These are phyloP conservation scores for Limnephilus lunatus DNA, from an alignment of 2,888 invertebrate genomes.

Conservation along the genomic window DNA sequence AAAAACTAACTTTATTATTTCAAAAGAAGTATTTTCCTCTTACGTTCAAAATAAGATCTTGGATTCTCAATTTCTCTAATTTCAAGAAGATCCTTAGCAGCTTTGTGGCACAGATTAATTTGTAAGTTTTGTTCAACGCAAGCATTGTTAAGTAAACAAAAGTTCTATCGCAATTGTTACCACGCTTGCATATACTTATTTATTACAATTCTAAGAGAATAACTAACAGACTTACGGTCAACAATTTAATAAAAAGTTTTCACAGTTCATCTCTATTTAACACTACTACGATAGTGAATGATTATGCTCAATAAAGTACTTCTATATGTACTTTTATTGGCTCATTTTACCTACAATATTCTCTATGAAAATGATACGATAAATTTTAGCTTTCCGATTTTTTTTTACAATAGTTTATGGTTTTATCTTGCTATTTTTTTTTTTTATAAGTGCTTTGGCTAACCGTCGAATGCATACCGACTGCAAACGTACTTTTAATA, in stretches of 20 bases:
- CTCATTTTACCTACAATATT: neutral
- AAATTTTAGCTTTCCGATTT: neutral
- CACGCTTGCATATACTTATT: neutral
- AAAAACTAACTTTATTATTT: conserved; percentile 33
- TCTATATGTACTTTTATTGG: neutral
- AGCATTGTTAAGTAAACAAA: neutral
- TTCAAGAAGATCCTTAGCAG: conserved; percentile 24
- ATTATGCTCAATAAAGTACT: neutral
- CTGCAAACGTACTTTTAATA: neutral
- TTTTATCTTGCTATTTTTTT: too few relatives aligned
- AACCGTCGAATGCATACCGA: neutral
- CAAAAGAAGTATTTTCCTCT: conserved; percentile 35
- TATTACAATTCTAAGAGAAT: neutral
- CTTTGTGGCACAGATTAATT: conserved; percentile 13
- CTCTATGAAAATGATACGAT: neutral
- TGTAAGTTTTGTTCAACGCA: neutral
- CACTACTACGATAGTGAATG: neutral
- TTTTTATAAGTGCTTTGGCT: neutral
- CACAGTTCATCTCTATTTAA: neutral
- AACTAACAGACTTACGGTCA: neutral
- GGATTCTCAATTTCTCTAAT: conserved; percentile 24
- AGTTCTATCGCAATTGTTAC: neutral
- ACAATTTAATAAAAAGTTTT: neutral
- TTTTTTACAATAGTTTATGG: too few relatives aligned
- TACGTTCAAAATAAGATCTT: conserved; percentile 22